Conservation (phyloP, 2,113 vertebrate species). For the Silurus asotus region DNA sequence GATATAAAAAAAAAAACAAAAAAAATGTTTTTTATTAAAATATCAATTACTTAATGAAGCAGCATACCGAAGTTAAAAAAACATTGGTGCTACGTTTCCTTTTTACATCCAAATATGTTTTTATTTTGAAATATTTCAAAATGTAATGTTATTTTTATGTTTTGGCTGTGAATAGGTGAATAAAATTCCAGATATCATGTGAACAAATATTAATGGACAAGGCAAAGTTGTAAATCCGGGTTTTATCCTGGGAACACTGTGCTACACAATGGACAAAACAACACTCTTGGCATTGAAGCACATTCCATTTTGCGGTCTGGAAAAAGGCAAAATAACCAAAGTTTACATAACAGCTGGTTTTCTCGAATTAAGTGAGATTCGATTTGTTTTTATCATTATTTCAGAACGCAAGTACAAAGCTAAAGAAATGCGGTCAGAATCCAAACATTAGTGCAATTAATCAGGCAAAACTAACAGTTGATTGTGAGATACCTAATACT, state of each 20-base stretch:
- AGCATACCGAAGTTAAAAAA: constrained; percentile 39
- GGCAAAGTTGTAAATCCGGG: not conserved
- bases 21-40: too few species aligned
- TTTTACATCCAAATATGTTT: not conserved
- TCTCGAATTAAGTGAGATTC: not conserved
- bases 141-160: not conserved
- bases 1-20: too few species aligned
- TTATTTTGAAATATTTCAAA: not conserved
- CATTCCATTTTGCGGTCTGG: not conserved
- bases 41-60: not conserved
- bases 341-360: not conserved
- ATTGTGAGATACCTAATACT: not conserved
- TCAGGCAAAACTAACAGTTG: not conserved
- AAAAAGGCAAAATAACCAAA: not conserved
- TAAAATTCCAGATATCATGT: not conserved
- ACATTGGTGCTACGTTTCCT: constrained; percentile 40
- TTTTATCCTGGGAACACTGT: not conserved
- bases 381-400: not conserved
- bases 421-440: not conserved
- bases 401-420: not conserved
- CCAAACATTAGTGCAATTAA: not conserved
- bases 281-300: not conserved
- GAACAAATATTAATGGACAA: not conserved
- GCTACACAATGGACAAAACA: not conserved
- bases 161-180: not conserved